Conservation (phyloP, 30 jellyfish, hydroid and myxozoan genomes). For the Pseudorhiza aurosa region DNA sequence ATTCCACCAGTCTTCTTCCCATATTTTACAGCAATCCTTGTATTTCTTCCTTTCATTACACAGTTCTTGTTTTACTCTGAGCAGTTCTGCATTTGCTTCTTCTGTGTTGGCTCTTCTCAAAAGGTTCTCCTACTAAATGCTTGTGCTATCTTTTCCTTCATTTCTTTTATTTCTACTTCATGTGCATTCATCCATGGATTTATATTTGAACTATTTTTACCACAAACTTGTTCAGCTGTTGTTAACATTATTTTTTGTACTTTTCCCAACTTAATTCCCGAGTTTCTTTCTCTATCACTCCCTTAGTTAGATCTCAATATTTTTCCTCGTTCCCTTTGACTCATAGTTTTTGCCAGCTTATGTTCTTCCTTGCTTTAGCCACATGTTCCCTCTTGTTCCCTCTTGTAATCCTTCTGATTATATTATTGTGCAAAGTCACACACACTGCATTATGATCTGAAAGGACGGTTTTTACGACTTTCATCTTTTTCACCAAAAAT, state of each 20-base stretch:
- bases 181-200: background rate
- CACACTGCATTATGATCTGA: slow-evolving; percentile 2
- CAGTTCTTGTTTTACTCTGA: background rate
- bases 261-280: background rate
- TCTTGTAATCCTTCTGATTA: too few species aligned
- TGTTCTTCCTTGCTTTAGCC: background rate
- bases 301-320: background rate
- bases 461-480: background rate
- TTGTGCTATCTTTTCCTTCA: background rate
- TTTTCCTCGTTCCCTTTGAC: background rate
- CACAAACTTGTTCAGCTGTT: slow-evolving; percentile 4
- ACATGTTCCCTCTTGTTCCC: too few species aligned
- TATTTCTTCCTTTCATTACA: background rate
- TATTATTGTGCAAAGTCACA: background rate
- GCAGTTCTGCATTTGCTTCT: background rate
- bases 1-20: background rate
- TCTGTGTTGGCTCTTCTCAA: background rate
- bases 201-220: background rate
- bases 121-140: background rate
- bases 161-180: background rate
- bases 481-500: background rate
- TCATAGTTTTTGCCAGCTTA: background rate
- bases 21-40: background rate
- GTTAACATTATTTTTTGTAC: background rate
- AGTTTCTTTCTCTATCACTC: background rate